phyloP scores from a whole-genome alignment of 2,113 vertebrate genomes.

The Axis porcinus region DNA sequence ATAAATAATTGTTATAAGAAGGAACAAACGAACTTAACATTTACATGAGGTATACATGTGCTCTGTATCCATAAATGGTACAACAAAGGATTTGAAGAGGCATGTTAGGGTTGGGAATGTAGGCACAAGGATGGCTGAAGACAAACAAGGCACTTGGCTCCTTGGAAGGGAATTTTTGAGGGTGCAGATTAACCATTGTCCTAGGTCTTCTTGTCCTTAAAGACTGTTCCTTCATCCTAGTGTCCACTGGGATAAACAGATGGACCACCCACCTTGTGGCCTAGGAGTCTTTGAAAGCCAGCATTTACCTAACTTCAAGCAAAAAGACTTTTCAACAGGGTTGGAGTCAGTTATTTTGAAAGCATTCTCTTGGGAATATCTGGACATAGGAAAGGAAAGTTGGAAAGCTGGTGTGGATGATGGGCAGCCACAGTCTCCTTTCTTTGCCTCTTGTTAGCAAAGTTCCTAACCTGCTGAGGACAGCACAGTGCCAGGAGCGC shows the following conservation, averaged over 20 bases:
- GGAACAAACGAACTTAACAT: background rate
- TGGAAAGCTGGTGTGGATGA: background rate
- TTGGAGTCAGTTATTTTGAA: background rate
- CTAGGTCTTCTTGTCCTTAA: background rate
- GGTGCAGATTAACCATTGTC: background rate
- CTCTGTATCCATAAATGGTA: background rate
- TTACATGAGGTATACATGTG: background rate
- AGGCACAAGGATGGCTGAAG: background rate
- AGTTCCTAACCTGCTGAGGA: background rate
- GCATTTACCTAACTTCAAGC: background rate
- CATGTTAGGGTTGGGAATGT: background rate
- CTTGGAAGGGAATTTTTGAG: background rate
- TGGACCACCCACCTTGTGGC: fast-evolving
- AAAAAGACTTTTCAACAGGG: background rate
- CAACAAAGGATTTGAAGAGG: background rate
- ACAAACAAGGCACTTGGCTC: background rate
- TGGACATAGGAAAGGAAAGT: background rate
- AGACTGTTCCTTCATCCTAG: background rate
- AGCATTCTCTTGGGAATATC: background rate
- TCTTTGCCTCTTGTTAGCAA: background rate
- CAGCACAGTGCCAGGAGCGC: fast-evolving
- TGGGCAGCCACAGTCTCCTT: background rate
- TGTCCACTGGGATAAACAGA: background rate
- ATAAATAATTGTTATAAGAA: background rate
- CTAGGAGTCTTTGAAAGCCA: background rate